Conservation (phyloP, 2,888 invertebrate species). For the Deroplatys truncata region DNA sequence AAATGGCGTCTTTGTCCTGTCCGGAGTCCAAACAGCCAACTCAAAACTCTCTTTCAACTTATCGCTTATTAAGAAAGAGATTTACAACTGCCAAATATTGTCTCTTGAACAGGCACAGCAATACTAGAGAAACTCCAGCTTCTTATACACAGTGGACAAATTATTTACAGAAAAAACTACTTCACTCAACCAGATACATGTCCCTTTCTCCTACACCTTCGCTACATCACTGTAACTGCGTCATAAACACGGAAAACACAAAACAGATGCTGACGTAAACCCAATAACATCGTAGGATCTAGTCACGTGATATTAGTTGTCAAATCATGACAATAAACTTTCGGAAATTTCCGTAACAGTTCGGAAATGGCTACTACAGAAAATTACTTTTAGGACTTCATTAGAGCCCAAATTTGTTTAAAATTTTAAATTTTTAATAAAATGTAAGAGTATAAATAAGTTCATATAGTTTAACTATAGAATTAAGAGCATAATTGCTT, state of each 20-base stretch:
- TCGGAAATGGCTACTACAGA: background rate
- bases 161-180: conserved; percentile 21
- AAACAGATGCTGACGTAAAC: background rate
- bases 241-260: conserved; percentile 19
- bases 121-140: background rate
- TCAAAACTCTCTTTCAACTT: background rate
- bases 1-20: conserved; percentile 25
- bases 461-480: background rate
- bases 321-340: conserved; percentile 14
- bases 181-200: background rate
- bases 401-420: background rate
- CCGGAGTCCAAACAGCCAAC: background rate
- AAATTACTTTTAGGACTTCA: background rate
- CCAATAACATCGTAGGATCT: conserved; percentile 15
- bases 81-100: background rate
- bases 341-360: background rate
- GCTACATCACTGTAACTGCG: conserved; percentile 22
- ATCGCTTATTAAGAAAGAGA: background rate
- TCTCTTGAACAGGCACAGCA: conserved; percentile 1
- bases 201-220: background rate
- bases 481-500: background rate
- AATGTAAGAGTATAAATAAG: background rate
- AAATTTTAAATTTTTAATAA: background rate
- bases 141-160: background rate
- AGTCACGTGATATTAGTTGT: conserved; percentile 21